Evolutionary conservation across 2,113 vertebrate genomes (phyloP).

Genomic region (Tragelaphus strepsiceros): DNA sequence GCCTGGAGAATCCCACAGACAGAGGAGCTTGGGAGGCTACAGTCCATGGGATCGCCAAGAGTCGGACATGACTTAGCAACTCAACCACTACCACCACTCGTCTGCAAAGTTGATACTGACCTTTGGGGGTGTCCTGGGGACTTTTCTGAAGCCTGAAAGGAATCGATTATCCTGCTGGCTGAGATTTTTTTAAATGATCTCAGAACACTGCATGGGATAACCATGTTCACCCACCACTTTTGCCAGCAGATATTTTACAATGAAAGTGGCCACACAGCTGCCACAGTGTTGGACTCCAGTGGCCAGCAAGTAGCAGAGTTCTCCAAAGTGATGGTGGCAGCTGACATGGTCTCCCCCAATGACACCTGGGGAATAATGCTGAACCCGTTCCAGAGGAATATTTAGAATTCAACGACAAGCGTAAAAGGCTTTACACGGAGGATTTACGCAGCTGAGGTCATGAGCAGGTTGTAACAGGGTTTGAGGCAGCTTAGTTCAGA

Average conservation of each 20-base stretch:
- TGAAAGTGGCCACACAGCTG: background rate
- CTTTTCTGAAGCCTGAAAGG: background rate
- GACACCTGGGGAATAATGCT: background rate
- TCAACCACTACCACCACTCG: no score
- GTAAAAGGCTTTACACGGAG: background rate
- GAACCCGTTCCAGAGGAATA: background rate
- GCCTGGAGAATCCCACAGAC: no score
- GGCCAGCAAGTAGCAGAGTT: background rate
- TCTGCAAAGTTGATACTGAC: background rate
- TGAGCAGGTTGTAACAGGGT: constrained; percentile 25
- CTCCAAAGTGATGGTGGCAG: background rate
- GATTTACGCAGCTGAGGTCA: background rate
- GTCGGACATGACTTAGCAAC: no score
- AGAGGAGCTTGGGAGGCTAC: no score
- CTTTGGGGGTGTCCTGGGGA: background rate
- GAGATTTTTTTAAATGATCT: background rate
- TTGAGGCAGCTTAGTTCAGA: background rate
- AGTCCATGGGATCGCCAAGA: no score
- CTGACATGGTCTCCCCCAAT: background rate
- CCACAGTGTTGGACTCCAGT: accelerated
- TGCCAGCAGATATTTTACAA: background rate
- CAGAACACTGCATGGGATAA: background rate
- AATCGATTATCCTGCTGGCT: background rate
- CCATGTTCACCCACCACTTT: background rate
- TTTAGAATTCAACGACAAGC: background rate